Evolutionary conservation across 53 echinoderm and acorn worm species (phyloP).

Genomic region (Patiria pectinifera): DNA sequence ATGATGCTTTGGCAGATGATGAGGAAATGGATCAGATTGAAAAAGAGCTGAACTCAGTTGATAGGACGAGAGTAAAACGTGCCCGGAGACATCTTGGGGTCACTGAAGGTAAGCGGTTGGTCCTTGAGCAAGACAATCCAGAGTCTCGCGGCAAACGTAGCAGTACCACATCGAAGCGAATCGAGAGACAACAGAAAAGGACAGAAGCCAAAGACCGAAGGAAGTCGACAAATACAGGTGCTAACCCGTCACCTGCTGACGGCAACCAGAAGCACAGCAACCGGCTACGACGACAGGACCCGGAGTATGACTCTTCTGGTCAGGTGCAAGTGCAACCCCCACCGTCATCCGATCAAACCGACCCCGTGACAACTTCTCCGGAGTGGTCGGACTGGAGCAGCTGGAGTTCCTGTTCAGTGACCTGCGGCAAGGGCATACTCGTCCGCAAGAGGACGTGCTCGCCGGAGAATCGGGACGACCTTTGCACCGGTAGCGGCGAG

Average conservation of each 20-base stretch:
- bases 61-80: neutral
- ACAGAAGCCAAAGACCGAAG: neutral
- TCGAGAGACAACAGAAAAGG: neutral
- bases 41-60: neutral
- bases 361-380: neutral
- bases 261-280: neutral
- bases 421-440: slow-evolving; percentile 53
- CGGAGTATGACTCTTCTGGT: neutral
- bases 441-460: slow-evolving; percentile 48
- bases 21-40: neutral
- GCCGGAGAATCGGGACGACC: neutral
- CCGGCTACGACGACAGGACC: slow-evolving; percentile 19
- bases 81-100: neutral
- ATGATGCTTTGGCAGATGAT: neutral
- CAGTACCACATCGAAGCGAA: neutral
- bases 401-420: slow-evolving; percentile 63
- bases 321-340: neutral
- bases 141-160: neutral
- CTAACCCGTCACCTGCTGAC: neutral
- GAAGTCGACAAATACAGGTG: neutral
- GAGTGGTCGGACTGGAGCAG: slow-evolving; percentile 53
- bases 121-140: neutral
- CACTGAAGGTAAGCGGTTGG: neutral
- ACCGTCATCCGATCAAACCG: neutral
- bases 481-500: slow-evolving; percentile 30